Evolutionary conservation across 2,888 invertebrate genomes (phyloP).

Genomic region (Dolomedes plantarius): DNA sequence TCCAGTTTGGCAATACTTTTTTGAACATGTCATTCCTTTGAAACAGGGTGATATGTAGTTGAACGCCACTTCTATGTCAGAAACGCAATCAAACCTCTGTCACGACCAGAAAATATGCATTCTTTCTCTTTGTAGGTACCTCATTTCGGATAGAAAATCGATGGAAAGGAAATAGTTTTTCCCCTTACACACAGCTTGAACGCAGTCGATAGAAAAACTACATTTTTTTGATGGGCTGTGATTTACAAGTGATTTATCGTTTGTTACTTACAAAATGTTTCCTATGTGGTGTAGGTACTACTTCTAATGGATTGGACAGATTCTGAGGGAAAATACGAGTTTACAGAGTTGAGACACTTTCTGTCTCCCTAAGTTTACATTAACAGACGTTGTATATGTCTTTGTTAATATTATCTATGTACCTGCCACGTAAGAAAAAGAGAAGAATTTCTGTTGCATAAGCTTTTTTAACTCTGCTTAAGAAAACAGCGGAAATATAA

Average conservation of each 20-base stretch:
- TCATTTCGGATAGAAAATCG: background rate
- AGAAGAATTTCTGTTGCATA: too few relatives aligned
- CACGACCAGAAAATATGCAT: background rate
- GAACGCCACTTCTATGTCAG: background rate
- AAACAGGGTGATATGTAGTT: background rate
- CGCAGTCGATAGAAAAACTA: background rate
- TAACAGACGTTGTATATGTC: too few relatives aligned
- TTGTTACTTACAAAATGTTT: background rate
- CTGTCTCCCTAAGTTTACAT: too few relatives aligned
- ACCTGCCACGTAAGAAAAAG: too few relatives aligned
- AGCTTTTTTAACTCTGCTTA: too few relatives aligned
- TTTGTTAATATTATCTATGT: too few relatives aligned
- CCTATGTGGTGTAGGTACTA: background rate
- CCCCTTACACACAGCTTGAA: background rate
- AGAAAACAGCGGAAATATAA: too few relatives aligned
- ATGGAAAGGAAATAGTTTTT: background rate
- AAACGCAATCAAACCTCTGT: background rate
- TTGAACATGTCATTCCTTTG: too few relatives aligned
- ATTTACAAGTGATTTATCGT: constrained; percentile 4
- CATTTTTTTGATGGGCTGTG: background rate
- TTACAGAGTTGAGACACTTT: too few relatives aligned
- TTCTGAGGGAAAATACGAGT: too few relatives aligned
- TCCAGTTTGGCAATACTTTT: too few relatives aligned
- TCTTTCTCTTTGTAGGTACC: background rate
- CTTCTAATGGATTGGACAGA: too few relatives aligned